Conservation (phyloP, 2,113 vertebrate species). For the Rafetus swinhoei region DNA sequence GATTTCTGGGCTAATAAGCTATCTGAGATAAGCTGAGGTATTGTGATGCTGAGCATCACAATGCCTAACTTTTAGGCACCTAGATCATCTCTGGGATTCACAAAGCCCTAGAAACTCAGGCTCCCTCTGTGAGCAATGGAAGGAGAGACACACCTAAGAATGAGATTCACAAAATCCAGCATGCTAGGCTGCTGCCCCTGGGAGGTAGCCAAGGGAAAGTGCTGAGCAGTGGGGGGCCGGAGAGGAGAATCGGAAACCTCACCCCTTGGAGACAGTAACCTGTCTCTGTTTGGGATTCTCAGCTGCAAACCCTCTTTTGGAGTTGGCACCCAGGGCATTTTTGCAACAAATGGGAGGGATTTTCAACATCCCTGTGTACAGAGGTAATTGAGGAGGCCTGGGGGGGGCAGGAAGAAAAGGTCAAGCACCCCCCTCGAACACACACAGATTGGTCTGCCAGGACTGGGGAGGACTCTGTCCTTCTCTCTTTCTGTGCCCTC, state of each 20-base stretch:
- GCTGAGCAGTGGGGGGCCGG: too few species aligned
- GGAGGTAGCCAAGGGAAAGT: not conserved
- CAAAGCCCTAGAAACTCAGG: not conserved
- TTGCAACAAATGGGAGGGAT: not conserved
- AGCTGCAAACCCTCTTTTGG: not conserved
- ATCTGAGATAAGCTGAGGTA: not conserved
- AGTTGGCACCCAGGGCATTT: not conserved
- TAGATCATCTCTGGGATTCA: not conserved
- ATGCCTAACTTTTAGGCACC: not conserved
- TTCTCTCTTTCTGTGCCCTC: too few species aligned
- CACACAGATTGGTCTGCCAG: too few species aligned
- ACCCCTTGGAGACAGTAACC: not conserved
- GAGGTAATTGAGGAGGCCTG: too few species aligned
- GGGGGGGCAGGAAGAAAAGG: too few species aligned
- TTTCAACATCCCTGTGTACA: not conserved
- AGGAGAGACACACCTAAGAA: not conserved
- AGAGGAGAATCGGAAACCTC: not conserved
- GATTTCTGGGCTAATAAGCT: not conserved
- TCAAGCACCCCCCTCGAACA: too few species aligned
- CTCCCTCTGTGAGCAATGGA: not conserved
- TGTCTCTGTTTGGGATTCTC: not conserved
- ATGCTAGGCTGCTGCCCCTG: not conserved
- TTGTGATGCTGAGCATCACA: not conserved
- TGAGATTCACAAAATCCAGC: not conserved
- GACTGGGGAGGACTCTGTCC: too few species aligned